phyloP scores from a whole-genome alignment of 2,113 vertebrate species.

The Mirounga angustirostris region DNA sequence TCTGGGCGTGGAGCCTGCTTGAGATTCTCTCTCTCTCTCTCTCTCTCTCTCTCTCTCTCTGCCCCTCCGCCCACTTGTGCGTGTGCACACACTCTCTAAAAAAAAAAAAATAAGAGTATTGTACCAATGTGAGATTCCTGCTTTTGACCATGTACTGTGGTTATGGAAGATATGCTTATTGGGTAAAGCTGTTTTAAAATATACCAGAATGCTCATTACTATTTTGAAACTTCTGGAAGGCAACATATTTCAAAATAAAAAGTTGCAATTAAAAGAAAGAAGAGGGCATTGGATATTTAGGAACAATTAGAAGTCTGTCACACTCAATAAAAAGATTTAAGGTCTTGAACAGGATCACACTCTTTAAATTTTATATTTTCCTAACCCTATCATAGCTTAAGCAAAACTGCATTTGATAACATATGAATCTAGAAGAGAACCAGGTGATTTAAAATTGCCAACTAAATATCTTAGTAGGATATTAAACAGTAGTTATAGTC shows the following conservation, averaged over 20 bases:
- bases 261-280: not conserved
- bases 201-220: too few relatives aligned
- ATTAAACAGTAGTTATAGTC: slow-evolving; percentile 34
- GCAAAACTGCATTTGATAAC: slow-evolving; percentile 18
- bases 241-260: slow-evolving; percentile 28
- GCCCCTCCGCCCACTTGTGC: not conserved
- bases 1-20: not conserved
- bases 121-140: not conserved
- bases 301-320: not conserved
- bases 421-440: not conserved
- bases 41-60: not conserved
- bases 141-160: not conserved
- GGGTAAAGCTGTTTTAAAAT: not conserved
- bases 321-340: not conserved
- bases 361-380: slow-evolving; percentile 1
- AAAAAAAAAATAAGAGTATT: not conserved
- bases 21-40: not conserved
- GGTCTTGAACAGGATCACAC: not conserved
- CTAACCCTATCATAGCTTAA: not conserved
- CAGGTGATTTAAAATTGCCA: slow-evolving; percentile 46
- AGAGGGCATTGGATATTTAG: not conserved
- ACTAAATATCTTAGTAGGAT: slow-evolving; percentile 13
- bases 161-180: not conserved
- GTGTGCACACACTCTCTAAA: not conserved
- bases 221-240: not conserved